phyloP scores from a whole-genome alignment of 2,888 invertebrate species.

The Caenorhabditis angaria region DNA sequence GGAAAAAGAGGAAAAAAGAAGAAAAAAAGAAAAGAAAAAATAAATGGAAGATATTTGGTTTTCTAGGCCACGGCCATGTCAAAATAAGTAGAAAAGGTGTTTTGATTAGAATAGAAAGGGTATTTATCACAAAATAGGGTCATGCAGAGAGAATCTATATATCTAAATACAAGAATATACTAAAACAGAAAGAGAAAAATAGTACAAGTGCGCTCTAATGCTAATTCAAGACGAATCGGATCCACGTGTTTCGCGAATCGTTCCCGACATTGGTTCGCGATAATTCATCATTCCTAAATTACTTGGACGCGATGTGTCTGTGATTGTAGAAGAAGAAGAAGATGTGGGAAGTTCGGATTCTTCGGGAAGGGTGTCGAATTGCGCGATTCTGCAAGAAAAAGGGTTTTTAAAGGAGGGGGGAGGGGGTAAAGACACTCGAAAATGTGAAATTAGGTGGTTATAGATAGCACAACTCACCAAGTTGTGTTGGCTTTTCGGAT shows the following conservation, averaged over 20 bases:
- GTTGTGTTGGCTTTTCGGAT: too few species aligned
- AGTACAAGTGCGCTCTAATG: too few species aligned
- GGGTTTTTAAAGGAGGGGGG: not conserved
- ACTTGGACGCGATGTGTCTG: slow-evolving; percentile 48
- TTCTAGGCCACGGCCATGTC: not conserved
- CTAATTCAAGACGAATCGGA: slow-evolving; percentile 47
- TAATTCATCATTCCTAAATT: slow-evolving; percentile 56
- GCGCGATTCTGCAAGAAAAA: slow-evolving; percentile 33
- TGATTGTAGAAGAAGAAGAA: too few species aligned
- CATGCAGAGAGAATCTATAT: not conserved
- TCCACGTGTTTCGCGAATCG: slow-evolving; percentile 61
- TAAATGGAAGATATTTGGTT: slow-evolving; percentile 1
- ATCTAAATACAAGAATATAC: not conserved
- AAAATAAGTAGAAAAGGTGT: too few species aligned
- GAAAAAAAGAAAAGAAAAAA: not conserved
- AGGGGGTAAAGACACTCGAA: not conserved
- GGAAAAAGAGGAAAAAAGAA: slow-evolving; percentile 14
- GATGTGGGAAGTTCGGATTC: slow-evolving; percentile 36
- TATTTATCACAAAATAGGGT: not conserved
- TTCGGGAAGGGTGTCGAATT: slow-evolving; percentile 56
- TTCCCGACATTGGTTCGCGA: slow-evolving; percentile 54
- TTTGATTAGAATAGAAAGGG: too few species aligned
- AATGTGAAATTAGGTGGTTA: too few species aligned
- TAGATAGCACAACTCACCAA: too few species aligned
- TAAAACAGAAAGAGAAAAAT: not conserved